phyloP scores from a whole-genome alignment of 2,888 invertebrate genomes.

The Trypoxylon attenuatum region DNA sequence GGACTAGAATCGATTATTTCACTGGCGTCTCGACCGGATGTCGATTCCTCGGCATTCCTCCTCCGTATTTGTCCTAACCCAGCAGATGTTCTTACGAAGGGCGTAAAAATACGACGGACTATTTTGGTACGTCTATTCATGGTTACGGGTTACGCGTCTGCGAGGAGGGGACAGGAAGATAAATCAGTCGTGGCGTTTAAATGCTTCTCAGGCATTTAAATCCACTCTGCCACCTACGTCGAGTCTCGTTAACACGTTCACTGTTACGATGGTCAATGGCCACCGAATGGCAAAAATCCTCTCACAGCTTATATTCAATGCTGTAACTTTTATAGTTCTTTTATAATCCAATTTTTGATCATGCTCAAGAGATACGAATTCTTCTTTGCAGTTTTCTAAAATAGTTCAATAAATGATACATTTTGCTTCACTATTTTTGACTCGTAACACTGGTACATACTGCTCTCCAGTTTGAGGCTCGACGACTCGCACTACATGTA shows the following conservation, averaged over 20 bases:
- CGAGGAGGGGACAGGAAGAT: conserved; percentile 4
- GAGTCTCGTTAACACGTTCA: background rate
- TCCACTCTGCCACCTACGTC: background rate
- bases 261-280: no score
- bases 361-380: no score
- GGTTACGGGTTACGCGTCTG: background rate
- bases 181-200: conserved; percentile 7
- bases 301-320: no score
- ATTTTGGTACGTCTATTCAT: conserved; percentile 10
- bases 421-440: no score
- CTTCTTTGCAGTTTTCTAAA: no score
- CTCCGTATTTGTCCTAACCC: conserved; percentile 1
- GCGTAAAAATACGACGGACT: conserved; percentile 7
- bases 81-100: background rate
- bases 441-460: no score
- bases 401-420: no score
- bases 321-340: no score
- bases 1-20: background rate
- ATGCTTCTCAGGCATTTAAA: background rate
- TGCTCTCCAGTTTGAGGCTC: no score
- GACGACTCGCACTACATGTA: no score
- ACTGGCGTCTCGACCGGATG: background rate
- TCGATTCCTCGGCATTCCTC: background rate
- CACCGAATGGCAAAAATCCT: no score
- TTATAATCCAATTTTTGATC: no score